phyloP scores from a whole-genome alignment of 2,113 vertebrate genomes.

The Mesembrinibis cayennensis region DNA sequence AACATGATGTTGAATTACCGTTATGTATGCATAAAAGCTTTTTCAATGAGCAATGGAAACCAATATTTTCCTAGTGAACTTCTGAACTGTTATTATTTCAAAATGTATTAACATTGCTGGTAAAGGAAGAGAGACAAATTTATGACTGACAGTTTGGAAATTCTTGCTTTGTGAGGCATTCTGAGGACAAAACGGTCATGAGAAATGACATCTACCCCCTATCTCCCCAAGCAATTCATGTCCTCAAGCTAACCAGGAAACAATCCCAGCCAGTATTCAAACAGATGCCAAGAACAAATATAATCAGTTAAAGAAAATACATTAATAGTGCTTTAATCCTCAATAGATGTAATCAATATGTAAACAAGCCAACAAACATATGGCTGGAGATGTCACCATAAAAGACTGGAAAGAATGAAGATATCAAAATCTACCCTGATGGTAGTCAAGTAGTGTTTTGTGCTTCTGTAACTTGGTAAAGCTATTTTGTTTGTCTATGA shows the following conservation, averaged over 20 bases:
- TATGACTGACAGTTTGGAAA: conserved; percentile 5
- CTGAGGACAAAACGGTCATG: neutral
- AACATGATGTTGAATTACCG: neutral
- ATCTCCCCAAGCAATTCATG: neutral
- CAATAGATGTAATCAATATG: neutral
- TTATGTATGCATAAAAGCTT: neutral
- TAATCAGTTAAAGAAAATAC: neutral
- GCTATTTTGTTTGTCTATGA: neutral
- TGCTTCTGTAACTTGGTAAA: neutral
- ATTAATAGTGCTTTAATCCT: neutral
- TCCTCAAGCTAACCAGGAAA: neutral
- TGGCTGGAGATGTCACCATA: neutral
- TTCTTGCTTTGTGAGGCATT: neutral
- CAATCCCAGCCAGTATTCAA: neutral
- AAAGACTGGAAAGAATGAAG: neutral
- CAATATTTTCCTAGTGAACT: conserved; percentile 29
- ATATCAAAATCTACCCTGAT: neutral
- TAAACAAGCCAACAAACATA: neutral
- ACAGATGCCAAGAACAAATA: neutral
- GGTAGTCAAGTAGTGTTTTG: neutral
- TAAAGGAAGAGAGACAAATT: neutral
- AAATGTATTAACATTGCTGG: neutral
- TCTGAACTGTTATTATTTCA: conserved; percentile 9
- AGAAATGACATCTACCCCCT: neutral
- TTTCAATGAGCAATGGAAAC: neutral